Evolutionary conservation across 2,113 vertebrate species (phyloP), one percentile per base, ranked within the genome.

Genomic region (Jacana jacana): DNA sequence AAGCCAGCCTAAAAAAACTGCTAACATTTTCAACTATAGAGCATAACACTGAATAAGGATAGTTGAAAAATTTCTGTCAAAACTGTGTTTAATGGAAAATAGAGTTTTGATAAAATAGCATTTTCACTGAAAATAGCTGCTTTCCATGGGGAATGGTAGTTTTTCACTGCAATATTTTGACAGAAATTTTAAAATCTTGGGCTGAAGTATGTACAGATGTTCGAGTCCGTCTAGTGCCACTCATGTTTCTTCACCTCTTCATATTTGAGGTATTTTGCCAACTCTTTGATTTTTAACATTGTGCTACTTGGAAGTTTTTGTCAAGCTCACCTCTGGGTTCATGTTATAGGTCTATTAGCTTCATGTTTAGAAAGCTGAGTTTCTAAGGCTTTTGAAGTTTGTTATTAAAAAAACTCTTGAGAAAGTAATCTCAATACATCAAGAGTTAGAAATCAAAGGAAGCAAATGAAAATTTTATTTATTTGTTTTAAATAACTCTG

Each of bases 71-170:
- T 83, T 83, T 96, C 91, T 96, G 89, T 96, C 94, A 91, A 94
- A 97, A 95, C 94, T 96, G 91, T 94, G 82, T 95, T 95, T 94
- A 93, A 96, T 96, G 91, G 88, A 90, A 96, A 96, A 95, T 88
- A 91, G 85, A 88, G 71, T 86, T 96, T 96, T 93, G 88, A 95
- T 95, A 91, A 96, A 97, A 96, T 86, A 95, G 88, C 89, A 93
- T 96, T 96, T 96, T 64, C 64, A 80, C 82, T 19, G 9, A 91
- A 96, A 94, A 95, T 96, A 93, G 83, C 91, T 96, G 75, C 68
- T 79, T 96, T 91, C 89, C 60, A 3, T n/a, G 60, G 86, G 71
- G 83, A 91, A 96, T 81, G 93, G 68, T 91, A 39, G 46, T 78
- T 94, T 91, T 88, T 76, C 92, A 90, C 37, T 66, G 90, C 86